Conservation (phyloP, 2,797 vertebrate species). For the Anableps anableps region DNA sequence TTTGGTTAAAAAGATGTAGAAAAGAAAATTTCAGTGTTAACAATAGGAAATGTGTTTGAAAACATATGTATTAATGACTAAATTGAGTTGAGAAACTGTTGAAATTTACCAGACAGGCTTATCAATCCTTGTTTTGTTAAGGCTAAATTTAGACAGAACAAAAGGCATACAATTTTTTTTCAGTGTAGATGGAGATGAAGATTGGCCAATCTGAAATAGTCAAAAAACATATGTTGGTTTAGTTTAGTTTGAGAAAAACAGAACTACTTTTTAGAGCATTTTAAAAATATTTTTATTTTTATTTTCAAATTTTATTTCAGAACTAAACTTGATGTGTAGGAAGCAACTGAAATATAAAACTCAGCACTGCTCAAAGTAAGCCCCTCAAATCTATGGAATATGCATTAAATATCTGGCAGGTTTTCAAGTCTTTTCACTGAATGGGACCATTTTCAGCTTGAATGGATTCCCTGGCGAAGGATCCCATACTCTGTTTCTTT, state of each 20-base stretch:
- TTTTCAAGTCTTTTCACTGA: background rate
- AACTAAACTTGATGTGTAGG: background rate
- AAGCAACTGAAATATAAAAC: background rate
- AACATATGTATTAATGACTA: background rate
- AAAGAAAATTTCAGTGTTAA: background rate
- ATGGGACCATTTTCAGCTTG: background rate
- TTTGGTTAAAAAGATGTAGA: background rate
- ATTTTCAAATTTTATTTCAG: background rate
- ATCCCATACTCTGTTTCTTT: background rate
- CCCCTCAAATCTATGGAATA: background rate
- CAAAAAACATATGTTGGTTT: no score
- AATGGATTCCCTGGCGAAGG: background rate
- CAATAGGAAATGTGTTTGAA: background rate
- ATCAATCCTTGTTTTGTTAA: background rate
- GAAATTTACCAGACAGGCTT: background rate
- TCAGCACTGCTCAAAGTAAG: background rate
- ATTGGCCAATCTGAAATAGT: no score
- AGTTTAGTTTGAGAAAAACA: constrained; percentile 2
- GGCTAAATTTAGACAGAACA: background rate
- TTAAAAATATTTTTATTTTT: background rate
- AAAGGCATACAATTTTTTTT: background rate
- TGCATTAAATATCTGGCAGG: background rate
- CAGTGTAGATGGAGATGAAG: background rate
- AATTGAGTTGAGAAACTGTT: background rate
- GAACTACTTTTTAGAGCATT: background rate